A percentile compares a stretch with the other conserved stretches of the same genome.
Evolutionary conservation across 2,888 invertebrate species (phyloP).

Genomic region (Drosophila antonietae): DNA sequence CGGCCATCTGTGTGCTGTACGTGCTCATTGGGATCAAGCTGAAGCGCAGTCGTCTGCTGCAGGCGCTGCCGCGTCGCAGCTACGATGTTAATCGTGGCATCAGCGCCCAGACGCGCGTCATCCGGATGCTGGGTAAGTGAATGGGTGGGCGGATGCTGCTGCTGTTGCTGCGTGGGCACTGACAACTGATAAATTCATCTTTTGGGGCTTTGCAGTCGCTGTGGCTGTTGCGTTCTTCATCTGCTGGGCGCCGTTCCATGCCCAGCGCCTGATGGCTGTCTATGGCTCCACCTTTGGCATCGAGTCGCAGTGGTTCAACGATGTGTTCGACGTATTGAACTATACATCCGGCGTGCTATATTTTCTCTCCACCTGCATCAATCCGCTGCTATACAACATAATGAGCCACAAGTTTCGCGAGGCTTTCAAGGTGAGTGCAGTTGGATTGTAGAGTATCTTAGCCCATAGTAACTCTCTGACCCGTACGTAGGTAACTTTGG

Average conservation of each 20-base stretch:
- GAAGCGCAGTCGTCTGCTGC: slow-evolving; percentile 87
- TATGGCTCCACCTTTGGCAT: slow-evolving; percentile 86
- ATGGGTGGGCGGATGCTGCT: neutral
- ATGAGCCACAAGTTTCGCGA: slow-evolving; percentile 90
- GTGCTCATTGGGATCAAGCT: slow-evolving; percentile 90
- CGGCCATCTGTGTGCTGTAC: slow-evolving; percentile 92
- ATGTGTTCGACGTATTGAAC: slow-evolving; percentile 88
- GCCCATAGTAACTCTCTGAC: neutral
- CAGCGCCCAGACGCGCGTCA: slow-evolving; percentile 88
- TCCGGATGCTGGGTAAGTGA: slow-evolving; percentile 89
- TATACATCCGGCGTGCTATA: slow-evolving; percentile 89
- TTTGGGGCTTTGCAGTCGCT: slow-evolving; percentile 88
- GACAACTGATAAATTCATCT: slow-evolving; percentile 8
- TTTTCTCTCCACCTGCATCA: slow-evolving; percentile 89
- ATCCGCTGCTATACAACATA: slow-evolving; percentile 89
- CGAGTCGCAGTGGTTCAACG: slow-evolving; percentile 84
- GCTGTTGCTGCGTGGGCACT: neutral
- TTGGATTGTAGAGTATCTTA: neutral
- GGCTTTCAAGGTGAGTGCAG: slow-evolving; percentile 87
- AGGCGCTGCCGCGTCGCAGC: slow-evolving; percentile 86
- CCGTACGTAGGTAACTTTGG: slow-evolving; percentile 82
- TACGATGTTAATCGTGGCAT: slow-evolving; percentile 85
- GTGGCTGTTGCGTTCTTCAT: slow-evolving; percentile 93
- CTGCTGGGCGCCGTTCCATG: slow-evolving; percentile 97
- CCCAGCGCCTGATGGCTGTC: slow-evolving; percentile 93